Percentiles rank a stretch among this genome's conserved stretches.
These are phyloP conservation scores for Thereva nobilitata DNA, from an alignment of 2,888 invertebrate species.

Conservation along the genomic window DNA sequence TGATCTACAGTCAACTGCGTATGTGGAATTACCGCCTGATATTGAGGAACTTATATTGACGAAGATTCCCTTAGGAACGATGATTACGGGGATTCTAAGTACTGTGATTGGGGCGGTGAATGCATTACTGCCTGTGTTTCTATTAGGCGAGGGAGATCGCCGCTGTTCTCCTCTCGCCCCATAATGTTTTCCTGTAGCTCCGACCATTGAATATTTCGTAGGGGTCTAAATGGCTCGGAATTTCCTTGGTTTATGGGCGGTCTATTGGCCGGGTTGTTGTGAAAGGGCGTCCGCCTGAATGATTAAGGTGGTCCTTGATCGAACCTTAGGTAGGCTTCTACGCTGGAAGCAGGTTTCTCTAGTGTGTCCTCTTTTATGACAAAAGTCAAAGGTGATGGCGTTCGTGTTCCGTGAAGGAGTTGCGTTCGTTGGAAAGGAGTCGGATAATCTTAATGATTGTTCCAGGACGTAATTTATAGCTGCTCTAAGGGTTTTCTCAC, in stretches of 20 bases:
- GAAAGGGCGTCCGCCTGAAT: background rate
- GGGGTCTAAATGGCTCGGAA: background rate
- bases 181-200: slow-evolving; percentile 3
- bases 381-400: background rate
- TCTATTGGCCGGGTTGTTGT: background rate
- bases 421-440: background rate
- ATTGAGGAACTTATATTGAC: background rate
- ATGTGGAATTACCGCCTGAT: background rate
- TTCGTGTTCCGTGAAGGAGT: background rate
- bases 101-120: background rate
- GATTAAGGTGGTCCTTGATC: background rate
- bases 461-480: background rate
- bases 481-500: background rate
- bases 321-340: background rate
- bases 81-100: too few species aligned
- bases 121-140: background rate
- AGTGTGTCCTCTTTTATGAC: slow-evolving; percentile 6
- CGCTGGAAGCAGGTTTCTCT: background rate
- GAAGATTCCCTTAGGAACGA: background rate
- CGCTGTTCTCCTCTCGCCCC: slow-evolving; percentile 3
- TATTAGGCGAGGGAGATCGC: background rate
- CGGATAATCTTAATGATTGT: background rate
- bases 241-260: background rate
- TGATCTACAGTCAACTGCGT: background rate
- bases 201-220: slow-evolving; percentile 10